Evolutionary conservation across 2,113 vertebrate genomes (phyloP).

Genomic region (Hippocampus abdominalis): DNA sequence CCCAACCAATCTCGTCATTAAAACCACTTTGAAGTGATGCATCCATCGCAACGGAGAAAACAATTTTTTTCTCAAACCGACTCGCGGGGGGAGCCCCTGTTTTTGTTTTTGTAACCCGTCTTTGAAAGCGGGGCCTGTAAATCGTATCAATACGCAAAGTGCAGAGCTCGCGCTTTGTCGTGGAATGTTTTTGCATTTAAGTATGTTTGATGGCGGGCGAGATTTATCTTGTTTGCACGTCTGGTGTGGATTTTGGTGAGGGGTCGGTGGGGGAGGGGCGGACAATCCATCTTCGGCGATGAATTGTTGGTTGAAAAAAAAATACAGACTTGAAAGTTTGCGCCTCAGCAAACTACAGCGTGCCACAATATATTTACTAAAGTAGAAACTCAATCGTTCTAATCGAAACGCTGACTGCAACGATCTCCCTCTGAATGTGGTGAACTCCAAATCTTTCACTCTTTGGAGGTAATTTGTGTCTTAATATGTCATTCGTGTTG

Average conservation of each 20-base stretch:
- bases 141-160: constrained; percentile 27
- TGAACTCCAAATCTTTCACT: not conserved
- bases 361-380: not conserved
- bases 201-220: constrained; percentile 16
- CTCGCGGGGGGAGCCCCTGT: not conserved
- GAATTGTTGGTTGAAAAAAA: not conserved
- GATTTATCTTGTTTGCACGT: constrained; percentile 32
- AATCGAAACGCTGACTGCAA: not conserved
- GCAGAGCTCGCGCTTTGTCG: constrained; percentile 18
- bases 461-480: not conserved
- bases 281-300: constrained; percentile 1
- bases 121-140: constrained; percentile 28
- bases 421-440: not conserved
- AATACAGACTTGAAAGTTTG: not conserved
- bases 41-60: constrained; percentile 13
- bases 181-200: constrained; percentile 18
- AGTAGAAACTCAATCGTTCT: not conserved
- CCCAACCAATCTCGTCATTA: not conserved
- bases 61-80: not conserved
- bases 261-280: not conserved
- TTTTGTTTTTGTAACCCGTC: not conserved
- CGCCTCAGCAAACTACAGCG: not conserved
- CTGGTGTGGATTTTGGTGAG: not conserved
- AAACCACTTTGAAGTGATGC: constrained; percentile 20
- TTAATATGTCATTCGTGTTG: not conserved